Evolutionary conservation across 2,888 invertebrate genomes (phyloP), one percentile per base, ranked within the genome.

Genomic region (Lasiommata megera): DNA sequence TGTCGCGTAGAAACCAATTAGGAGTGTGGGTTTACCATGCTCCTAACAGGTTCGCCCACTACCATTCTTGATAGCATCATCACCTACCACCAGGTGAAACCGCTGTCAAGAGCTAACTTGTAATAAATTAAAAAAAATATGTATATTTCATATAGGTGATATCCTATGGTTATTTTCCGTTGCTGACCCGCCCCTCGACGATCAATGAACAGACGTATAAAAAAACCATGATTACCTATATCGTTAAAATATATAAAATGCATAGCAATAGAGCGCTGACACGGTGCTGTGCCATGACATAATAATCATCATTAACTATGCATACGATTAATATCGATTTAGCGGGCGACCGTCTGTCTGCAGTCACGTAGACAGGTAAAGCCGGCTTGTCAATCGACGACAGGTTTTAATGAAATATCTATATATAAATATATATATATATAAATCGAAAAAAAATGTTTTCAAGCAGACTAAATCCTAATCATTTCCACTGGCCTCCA

Each of bases 331-430:
- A 52, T 61, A 63, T 66, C 62, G 65, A 67, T 64, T 63, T 55
- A 53, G 55, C 46, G 82, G 80, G 31, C 83, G 84, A 69, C 84
- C 78, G 62, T 72, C 74, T 79, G 83, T 84, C 84, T 84, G 66
- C 67, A 65, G 71, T 74, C 82, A 82, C 79, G 81, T 79, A 79
- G 70, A 65, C 71, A 70, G 41, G 54, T 65, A 65, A 67, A 60
- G 66, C 36, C 1, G 5, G 23, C 65, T 54, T 48, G 61, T 58
- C 68, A 67, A 55, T 58, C 28, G 48, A 37, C 63, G 61, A 63
- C 36, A 16, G 5, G 23, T 43, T 28, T 12, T 40, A 40, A n/a
- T n/a, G n/a, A n/a, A n/a, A n/a, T n/a, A n/a, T 23, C 23, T 23
- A 23, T 23, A 23, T n/a, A n/a, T n/a, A n/a, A n/a, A n/a, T n/a